phyloP scores from a whole-genome alignment of 2,113 vertebrate genomes.

The Crotalus helleri region DNA sequence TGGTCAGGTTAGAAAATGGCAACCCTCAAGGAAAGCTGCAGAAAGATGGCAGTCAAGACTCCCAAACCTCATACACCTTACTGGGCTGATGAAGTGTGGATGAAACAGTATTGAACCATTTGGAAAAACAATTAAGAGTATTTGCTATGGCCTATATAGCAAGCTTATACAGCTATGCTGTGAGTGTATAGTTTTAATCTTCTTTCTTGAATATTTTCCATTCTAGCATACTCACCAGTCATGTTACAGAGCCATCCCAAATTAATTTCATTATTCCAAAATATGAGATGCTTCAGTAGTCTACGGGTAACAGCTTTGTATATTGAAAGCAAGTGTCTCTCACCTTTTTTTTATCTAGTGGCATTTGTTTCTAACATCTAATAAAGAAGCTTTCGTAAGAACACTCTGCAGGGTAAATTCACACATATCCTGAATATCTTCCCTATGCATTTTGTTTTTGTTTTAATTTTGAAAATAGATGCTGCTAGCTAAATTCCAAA shows the following conservation, averaged over 20 bases:
- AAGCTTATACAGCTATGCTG: neutral
- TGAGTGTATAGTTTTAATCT: neutral
- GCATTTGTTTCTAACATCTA: neutral
- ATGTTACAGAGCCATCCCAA: neutral
- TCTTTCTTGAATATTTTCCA: neutral
- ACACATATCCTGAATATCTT: neutral
- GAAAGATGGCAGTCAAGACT: neutral
- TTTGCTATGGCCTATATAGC: fast-evolving
- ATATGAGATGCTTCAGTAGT: neutral
- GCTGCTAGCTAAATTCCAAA: neutral
- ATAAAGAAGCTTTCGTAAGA: neutral
- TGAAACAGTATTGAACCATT: neutral
- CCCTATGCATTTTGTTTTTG: neutral
- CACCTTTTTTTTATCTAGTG: neutral
- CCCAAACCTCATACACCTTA: neutral
- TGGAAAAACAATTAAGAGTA: neutral
- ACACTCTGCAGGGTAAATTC: neutral
- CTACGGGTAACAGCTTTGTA: neutral
- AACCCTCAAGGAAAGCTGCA: neutral
- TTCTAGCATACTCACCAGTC: neutral
- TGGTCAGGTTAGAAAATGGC: neutral
- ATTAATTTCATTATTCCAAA: neutral
- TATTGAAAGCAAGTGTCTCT: neutral
- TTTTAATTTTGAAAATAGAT: neutral
- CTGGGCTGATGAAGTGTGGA: constrained; percentile 2